These are phyloP conservation scores for Gnathonemus longibarbis DNA, from an alignment of 2,113 vertebrate species.

Conservation along the genomic window DNA sequence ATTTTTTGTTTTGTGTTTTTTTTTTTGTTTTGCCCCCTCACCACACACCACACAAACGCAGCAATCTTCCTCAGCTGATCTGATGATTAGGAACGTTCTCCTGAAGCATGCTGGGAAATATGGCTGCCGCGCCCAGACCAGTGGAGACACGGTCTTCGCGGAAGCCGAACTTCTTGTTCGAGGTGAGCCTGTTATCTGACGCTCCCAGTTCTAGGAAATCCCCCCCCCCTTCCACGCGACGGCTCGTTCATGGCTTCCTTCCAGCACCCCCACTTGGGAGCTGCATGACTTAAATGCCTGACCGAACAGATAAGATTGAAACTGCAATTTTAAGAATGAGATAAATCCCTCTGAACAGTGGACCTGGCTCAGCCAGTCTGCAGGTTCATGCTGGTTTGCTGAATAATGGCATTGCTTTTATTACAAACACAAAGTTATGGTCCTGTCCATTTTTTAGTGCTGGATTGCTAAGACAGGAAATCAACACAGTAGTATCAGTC, in stretches of 20 bases:
- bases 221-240: not conserved
- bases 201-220: not conserved
- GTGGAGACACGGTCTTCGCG: conserved; percentile 77
- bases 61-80: conserved; percentile 90
- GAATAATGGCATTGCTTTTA: not conserved
- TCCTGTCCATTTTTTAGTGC: not conserved
- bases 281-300: conserved; percentile 1
- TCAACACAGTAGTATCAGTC: not conserved
- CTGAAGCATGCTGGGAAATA: conserved; percentile 91
- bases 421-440: not conserved
- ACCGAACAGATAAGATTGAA: conserved; percentile 11
- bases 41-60: conserved; percentile 58
- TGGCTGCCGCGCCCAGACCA: conserved; percentile 84
- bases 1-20: not conserved
- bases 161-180: conserved; percentile 90
- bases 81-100: conserved; percentile 97
- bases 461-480: not conserved
- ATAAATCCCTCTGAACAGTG: not conserved
- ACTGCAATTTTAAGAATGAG: not conserved
- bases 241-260: not conserved
- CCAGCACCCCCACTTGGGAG: not conserved
- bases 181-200: conserved; percentile 61
- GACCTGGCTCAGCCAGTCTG: not conserved
- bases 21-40: conserved; percentile 28
- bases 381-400: not conserved